Conservation (phyloP, 2,888 invertebrate genomes). For the Campoletis raptor region DNA sequence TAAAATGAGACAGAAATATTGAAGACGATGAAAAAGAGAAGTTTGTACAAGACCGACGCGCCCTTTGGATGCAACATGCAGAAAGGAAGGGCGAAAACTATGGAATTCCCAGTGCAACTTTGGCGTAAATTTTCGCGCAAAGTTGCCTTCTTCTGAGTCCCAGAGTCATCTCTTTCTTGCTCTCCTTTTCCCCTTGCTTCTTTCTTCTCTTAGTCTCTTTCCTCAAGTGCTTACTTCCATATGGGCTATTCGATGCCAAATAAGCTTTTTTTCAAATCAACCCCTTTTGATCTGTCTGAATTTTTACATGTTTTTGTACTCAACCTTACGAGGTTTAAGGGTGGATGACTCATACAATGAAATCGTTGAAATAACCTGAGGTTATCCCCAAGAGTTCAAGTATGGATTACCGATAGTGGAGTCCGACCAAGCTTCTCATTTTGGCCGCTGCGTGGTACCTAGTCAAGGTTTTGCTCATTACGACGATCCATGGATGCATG, state of each 20-base stretch:
- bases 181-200: conserved; percentile 29
- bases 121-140: conserved; percentile 75
- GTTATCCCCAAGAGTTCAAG: too few species aligned
- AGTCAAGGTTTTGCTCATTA: too few species aligned
- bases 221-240: neutral
- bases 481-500: too few species aligned
- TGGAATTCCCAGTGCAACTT: conserved; percentile 74
- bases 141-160: conserved; percentile 62
- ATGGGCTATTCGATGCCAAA: neutral
- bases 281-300: neutral
- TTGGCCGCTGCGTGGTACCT: too few species aligned
- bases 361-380: too few species aligned
- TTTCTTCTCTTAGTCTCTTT: conserved; percentile 25
- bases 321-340: neutral
- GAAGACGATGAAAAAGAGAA: neutral
- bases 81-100: conserved; percentile 58
- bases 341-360: too few species aligned
- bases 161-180: conserved; percentile 38
- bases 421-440: too few species aligned
- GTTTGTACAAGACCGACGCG: conserved; percentile 18
- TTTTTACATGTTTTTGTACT: neutral
- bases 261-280: neutral
- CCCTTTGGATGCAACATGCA: conserved; percentile 14
- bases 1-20: conserved; percentile 5
- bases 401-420: too few species aligned